A percentile compares a stretch with the other conserved stretches of the same genome.
These are phyloP conservation scores for Anguilla pacifica DNA, from an alignment of 2,797 vertebrate genomes.

Conservation along the genomic window DNA sequence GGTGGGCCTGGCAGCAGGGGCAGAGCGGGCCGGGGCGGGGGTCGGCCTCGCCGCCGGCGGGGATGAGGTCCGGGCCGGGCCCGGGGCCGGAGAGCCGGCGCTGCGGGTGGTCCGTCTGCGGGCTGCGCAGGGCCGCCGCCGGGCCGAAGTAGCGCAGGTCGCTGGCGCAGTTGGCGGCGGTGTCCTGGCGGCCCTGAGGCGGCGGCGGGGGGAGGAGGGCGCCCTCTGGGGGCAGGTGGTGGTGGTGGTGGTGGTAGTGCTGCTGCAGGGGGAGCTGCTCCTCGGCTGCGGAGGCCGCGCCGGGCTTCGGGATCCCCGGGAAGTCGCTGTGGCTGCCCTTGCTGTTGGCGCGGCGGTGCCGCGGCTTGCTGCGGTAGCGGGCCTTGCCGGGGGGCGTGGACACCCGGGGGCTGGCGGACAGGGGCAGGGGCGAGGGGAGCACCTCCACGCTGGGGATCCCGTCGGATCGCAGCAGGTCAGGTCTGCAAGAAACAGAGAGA, in stretches of 20 bases:
- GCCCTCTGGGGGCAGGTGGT: slow-evolving; percentile 47
- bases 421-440: slow-evolving; percentile 80
- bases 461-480: slow-evolving; percentile 90
- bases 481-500: slow-evolving; percentile 68
- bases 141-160: slow-evolving; percentile 95
- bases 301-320: slow-evolving; percentile 77
- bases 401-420: slow-evolving; percentile 92
- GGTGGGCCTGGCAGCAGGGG: slow-evolving; percentile 62
- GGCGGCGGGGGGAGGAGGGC: slow-evolving; percentile 68
- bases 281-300: slow-evolving; percentile 66
- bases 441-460: slow-evolving; percentile 86
- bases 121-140: slow-evolving; percentile 90
- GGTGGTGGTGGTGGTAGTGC: slow-evolving; percentile 39
- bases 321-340: slow-evolving; percentile 95
- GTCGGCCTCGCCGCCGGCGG: slow-evolving; percentile 63
- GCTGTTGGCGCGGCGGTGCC: slow-evolving; percentile 92
- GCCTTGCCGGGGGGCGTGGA: slow-evolving; percentile 86
- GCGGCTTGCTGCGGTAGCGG: slow-evolving; percentile 92
- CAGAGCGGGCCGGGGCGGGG: slow-evolving; percentile 62
- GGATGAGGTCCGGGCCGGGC: slow-evolving; percentile 79
- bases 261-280: slow-evolving; percentile 66
- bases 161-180: slow-evolving; percentile 89
- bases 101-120: slow-evolving; percentile 90
- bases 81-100: slow-evolving; percentile 82
- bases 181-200: slow-evolving; percentile 77